A percentile compares a stretch with the other conserved stretches of the same genome.
Conservation (phyloP, 2,113 vertebrate genomes). For the Ovis canadensis region DNA sequence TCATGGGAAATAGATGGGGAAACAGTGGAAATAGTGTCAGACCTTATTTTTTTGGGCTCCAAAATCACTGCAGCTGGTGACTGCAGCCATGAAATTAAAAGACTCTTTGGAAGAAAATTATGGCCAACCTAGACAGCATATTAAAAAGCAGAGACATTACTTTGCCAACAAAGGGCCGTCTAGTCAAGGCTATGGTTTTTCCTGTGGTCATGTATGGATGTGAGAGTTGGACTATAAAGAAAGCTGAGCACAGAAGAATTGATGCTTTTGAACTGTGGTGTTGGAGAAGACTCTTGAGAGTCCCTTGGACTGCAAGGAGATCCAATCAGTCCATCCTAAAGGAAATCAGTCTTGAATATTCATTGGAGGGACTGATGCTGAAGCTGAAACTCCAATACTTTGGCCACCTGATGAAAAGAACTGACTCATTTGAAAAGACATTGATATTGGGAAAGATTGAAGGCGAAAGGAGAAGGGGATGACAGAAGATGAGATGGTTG, state of each 20-base stretch:
- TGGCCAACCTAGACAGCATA: background rate
- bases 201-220: too few relatives aligned
- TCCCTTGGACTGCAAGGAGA: background rate
- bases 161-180: background rate
- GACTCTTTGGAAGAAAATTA: background rate
- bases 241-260: rapidly evolving
- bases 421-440: background rate
- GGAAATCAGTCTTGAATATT: background rate
- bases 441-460: background rate
- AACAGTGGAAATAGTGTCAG: background rate
- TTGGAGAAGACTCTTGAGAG: background rate
- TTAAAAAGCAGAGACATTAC: background rate
- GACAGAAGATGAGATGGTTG: background rate
- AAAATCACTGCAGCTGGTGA: background rate
- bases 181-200: background rate
- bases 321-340: background rate
- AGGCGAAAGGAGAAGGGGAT: rapidly evolving
- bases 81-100: background rate
- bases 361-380: background rate
- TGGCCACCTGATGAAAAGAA: background rate
- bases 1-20: background rate
- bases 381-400: background rate
- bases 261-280: background rate
- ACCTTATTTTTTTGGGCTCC: background rate
- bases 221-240: background rate